A percentile compares a stretch with the other conserved stretches of the same genome.
phyloP scores from a whole-genome alignment of 2,888 invertebrate species.

The Rhogogaster chlorosoma region DNA sequence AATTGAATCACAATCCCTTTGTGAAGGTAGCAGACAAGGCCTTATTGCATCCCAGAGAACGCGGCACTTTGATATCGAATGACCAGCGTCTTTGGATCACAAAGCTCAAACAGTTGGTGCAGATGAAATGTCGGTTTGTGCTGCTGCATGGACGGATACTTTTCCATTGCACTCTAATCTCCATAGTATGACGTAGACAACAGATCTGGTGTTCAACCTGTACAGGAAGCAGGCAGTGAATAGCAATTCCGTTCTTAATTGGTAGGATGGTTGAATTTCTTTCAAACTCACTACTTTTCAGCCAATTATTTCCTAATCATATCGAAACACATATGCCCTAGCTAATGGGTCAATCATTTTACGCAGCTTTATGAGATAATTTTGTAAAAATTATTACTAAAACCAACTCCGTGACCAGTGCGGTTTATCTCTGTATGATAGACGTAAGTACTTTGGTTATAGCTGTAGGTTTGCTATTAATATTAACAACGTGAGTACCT shows the following conservation, averaged over 20 bases:
- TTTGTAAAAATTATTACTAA: background rate
- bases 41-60: constrained; percentile 39
- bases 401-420: background rate
- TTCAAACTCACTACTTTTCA: background rate
- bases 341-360: background rate
- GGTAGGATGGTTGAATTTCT: background rate
- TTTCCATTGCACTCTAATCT: background rate
- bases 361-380: background rate
- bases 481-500: constrained; percentile 32
- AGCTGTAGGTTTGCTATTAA: background rate
- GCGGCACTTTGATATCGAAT: constrained; percentile 72
- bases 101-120: constrained; percentile 67
- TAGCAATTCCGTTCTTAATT: background rate
- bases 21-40: constrained; percentile 16
- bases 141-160: constrained; percentile 53
- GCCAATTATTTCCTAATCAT: background rate
- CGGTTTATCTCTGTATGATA: background rate
- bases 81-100: constrained; percentile 70
- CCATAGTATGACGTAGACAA: background rate
- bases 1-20: constrained; percentile 29
- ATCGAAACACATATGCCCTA: background rate
- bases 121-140: constrained; percentile 68
- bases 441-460: background rate
- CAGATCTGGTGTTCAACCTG: background rate
- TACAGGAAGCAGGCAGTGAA: background rate